Evolutionary conservation across 2,113 vertebrate genomes (phyloP).

Genomic region (Myxocyprinus asiaticus): DNA sequence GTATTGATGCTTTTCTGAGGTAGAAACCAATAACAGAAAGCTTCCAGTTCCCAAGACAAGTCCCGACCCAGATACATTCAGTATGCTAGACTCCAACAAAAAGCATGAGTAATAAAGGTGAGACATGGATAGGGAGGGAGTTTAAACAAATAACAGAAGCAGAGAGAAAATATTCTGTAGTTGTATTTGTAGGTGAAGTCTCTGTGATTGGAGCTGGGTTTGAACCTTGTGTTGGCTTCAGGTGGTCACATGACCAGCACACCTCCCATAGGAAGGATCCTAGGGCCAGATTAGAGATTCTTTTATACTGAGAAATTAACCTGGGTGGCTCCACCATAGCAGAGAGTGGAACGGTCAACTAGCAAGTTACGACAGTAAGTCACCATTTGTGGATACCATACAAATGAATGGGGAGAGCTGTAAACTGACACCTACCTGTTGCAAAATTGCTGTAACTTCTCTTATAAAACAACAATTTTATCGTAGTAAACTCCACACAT

Average conservation of each 20-base stretch:
- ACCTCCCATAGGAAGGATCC: slow-evolving; percentile 31
- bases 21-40: background rate
- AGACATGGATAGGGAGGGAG: slow-evolving; percentile 19
- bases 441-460: no score
- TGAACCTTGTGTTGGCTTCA: slow-evolving; percentile 15
- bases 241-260: slow-evolving; percentile 33
- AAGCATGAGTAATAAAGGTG: slow-evolving; percentile 20
- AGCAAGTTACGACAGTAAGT: no score
- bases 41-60: slow-evolving; percentile 26
- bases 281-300: background rate
- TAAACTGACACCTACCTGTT: no score
- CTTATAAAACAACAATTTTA: no score
- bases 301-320: no score
- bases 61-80: slow-evolving; percentile 40
- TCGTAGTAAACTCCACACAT: no score
- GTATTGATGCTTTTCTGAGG: background rate
- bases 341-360: no score
- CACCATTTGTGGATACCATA: no score
- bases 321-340: no score
- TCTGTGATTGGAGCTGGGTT: slow-evolving; percentile 15
- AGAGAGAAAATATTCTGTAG: background rate
- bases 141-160: background rate
- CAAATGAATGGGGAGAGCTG: no score
- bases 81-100: background rate
- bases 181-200: slow-evolving; percentile 58